These are phyloP conservation scores for Rhopalosiphum nymphaeae DNA, from an alignment of 2,888 invertebrate species.

Conservation along the genomic window DNA sequence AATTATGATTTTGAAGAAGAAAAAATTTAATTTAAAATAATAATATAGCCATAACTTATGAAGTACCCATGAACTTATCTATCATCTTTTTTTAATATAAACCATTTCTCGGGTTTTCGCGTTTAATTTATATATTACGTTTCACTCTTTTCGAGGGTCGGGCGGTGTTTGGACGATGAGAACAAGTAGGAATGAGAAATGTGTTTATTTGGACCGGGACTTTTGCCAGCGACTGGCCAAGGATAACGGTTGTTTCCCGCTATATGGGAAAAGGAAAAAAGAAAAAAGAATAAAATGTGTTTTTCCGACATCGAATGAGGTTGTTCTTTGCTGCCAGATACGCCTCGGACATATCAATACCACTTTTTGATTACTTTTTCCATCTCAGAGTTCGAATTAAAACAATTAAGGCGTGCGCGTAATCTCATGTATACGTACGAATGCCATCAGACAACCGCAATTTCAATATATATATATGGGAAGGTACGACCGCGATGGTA, in stretches of 20 bases:
- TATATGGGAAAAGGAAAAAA: neutral
- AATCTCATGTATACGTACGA: neutral
- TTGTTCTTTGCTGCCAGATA: slow-evolving; percentile 40
- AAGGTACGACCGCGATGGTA: neutral
- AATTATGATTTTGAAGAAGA: neutral
- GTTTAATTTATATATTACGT: slow-evolving; percentile 56
- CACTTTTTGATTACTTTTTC: neutral
- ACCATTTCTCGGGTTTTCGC: slow-evolving; percentile 41
- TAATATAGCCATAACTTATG: slow-evolving; percentile 33
- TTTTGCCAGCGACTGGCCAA: slow-evolving; percentile 53
- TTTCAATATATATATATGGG: neutral
- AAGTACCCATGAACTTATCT: slow-evolving; percentile 22
- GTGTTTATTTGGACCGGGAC: slow-evolving; percentile 59
- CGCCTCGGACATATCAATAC: slow-evolving; percentile 47
- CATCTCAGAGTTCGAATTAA: neutral
- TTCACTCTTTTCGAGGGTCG: slow-evolving; percentile 3
- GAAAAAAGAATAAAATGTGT: slow-evolving; percentile 18
- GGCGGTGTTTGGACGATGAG: neutral
- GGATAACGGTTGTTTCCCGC: slow-evolving; percentile 38
- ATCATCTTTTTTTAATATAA: slow-evolving; percentile 46
- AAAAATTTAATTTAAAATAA: slow-evolving; percentile 15
- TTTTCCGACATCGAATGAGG: slow-evolving; percentile 47
- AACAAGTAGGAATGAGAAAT: slow-evolving; percentile 53
- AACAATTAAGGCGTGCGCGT: slow-evolving; percentile 33
- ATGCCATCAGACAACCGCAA: neutral